Evolutionary conservation across 37 sponge, comb jelly and placozoan genomes (phyloP).

Genomic region (Corticium candelabrum): DNA sequence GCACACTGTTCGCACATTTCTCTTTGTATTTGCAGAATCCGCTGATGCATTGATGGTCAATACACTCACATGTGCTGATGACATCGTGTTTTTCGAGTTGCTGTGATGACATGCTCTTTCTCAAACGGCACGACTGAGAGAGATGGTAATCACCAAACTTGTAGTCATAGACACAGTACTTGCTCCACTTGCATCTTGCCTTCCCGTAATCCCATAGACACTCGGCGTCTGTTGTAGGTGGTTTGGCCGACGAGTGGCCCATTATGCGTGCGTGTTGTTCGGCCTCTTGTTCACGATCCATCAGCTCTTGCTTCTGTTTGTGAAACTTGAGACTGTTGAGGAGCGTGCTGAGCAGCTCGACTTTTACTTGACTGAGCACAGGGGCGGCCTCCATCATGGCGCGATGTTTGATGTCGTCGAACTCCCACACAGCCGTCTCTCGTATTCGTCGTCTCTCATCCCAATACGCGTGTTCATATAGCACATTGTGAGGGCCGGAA

Average conservation of each 20-base stretch:
- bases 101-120: neutral
- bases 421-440: neutral
- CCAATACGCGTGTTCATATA: neutral
- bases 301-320: neutral
- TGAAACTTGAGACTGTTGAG: neutral
- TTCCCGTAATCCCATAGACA: neutral
- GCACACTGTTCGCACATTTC: neutral
- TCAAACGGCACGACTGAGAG: neutral
- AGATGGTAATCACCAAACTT: neutral
- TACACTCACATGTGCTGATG: neutral
- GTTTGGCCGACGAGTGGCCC: neutral
- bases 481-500: neutral
- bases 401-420: neutral
- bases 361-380: neutral
- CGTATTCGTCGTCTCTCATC: neutral
- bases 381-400: neutral
- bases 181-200: neutral
- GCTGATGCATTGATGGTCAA: neutral
- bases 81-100: neutral
- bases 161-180: neutral
- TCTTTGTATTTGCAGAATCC: conserved; percentile 2
- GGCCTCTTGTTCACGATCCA: neutral
- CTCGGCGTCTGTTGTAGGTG: neutral
- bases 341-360: neutral
- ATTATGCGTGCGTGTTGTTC: neutral